phyloP scores from a whole-genome alignment of 2,113 vertebrate genomes.

The Alosa alosa region DNA sequence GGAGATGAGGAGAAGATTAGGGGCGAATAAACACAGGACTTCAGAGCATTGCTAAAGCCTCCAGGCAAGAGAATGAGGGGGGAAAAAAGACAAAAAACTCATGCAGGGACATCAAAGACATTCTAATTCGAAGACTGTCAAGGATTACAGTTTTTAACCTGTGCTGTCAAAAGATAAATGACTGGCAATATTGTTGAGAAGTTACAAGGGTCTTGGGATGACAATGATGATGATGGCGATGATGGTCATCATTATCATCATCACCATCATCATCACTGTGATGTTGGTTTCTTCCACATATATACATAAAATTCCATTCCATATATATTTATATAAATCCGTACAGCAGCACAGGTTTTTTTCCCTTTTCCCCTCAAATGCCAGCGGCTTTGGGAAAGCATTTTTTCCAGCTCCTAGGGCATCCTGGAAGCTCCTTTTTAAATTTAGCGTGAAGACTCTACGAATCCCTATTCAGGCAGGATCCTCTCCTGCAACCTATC shows the following conservation, averaged over 20 bases:
- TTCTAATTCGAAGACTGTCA: slow-evolving; percentile 97
- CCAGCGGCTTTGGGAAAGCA: slow-evolving; percentile 92
- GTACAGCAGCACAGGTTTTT: slow-evolving; percentile 79
- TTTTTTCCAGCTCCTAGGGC: slow-evolving; percentile 90
- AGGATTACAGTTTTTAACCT: slow-evolving; percentile 98
- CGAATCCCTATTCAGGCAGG: slow-evolving; percentile 90
- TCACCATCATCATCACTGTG: slow-evolving; percentile 76
- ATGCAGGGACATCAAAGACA: slow-evolving; percentile 91
- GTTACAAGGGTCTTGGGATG: slow-evolving; percentile 81
- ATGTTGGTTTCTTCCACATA: slow-evolving; percentile 55
- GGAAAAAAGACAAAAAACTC: slow-evolving; percentile 73
- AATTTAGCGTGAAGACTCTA: slow-evolving; percentile 81
- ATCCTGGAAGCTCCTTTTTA: slow-evolving; percentile 75
- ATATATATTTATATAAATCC: neutral
- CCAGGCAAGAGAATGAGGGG: slow-evolving; percentile 78
- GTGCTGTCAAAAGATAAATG: slow-evolving; percentile 93
- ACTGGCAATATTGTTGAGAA: slow-evolving; percentile 86
- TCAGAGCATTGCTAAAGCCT: slow-evolving; percentile 92
- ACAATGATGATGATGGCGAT: slow-evolving; percentile 70
- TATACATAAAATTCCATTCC: neutral
- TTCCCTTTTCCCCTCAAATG: slow-evolving; percentile 72
- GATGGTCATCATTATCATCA: slow-evolving; percentile 66
- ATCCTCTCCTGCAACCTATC: slow-evolving; percentile 82
- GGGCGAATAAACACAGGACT: slow-evolving; percentile 95
- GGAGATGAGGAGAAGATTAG: slow-evolving; percentile 99